phyloP scores from a whole-genome alignment of 2,888 invertebrate genomes.

The Cryptosula pallasiana region DNA sequence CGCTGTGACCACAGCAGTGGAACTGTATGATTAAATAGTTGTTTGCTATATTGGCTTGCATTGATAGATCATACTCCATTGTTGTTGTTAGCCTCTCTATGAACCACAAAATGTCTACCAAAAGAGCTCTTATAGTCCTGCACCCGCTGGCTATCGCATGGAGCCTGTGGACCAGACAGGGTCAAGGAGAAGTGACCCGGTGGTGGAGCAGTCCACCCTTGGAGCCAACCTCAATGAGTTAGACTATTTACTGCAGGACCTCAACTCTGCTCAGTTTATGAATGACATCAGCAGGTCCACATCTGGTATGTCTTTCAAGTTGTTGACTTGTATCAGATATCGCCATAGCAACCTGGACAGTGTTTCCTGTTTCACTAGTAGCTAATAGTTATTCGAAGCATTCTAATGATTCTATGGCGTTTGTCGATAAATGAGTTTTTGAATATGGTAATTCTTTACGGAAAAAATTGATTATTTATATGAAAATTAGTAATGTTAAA shows the following conservation, averaged over 20 bases:
- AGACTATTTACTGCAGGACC: conserved; percentile 82
- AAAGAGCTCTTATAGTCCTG: neutral
- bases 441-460: too few species aligned
- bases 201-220: conserved; percentile 34
- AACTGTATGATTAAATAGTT: neutral
- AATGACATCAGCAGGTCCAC: conserved; percentile 43
- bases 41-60: neutral
- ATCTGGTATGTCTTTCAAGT: conserved; percentile 27
- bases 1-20: neutral
- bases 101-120: conserved; percentile 2
- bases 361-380: too few species aligned
- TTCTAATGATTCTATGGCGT: too few species aligned
- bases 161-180: neutral
- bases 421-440: too few species aligned
- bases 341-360: too few species aligned
- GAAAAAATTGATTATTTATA: too few species aligned
- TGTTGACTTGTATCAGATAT: too few species aligned
- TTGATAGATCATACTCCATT: neutral
- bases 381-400: too few species aligned
- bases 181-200: neutral
- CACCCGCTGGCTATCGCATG: neutral
- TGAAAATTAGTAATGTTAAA: too few species aligned
- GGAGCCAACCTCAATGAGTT: conserved; percentile 78
- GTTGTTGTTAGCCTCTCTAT: conserved; percentile 10
- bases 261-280: conserved; percentile 63